Evolutionary conservation across 2,888 invertebrate species (phyloP), one percentile per base, ranked within the genome.

Genomic region (Cataglyphis cursor): DNA sequence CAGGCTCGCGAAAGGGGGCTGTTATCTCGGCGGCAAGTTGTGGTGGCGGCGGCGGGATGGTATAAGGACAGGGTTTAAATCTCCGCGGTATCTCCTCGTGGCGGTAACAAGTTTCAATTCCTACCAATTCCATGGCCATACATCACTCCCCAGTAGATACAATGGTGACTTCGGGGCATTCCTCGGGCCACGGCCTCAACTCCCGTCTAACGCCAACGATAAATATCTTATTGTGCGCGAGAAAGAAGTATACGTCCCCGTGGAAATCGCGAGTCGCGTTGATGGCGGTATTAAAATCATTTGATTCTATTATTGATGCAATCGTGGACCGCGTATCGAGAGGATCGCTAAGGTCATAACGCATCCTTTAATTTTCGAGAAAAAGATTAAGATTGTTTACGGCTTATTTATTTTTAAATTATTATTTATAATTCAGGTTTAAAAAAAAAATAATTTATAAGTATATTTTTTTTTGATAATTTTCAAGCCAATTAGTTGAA

Each of bases 41-140:
- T 64, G 70, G 81, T 64, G 48, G 62, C 62, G 51, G 76, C 86
- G 83, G 65, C 87, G 91, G 89, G 91, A 88, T 91, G 92, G 90
- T 88, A 90, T 86, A 87, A 87, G 91, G 90, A 91, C 92, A 88
- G 91, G 91, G 91, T 89, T 93, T 93, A 93, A 93, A 93, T 93
- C 93, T 93, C 91, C 86, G 74, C 92, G 91, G 92, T 93, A 93
- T 93, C 92, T 86, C 85, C 91, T 87, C 90, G 87, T 73, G 89
- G 90, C 93, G 92, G 94, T 94, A 94, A 94, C 94, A 93, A 94
- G 93, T 94, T 94, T 94, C 93, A 93, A 94, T 93, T 94, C 93
- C 94, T 93, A 94, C 93, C 92, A 93, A 94, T 94, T 94, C 93
- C 90, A 89, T 85, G 93, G 92, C 93, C 93, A 93, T 94, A 93